These are phyloP conservation scores for Gila orcuttii DNA, from an alignment of 2,113 vertebrate species.

Conservation along the genomic window DNA sequence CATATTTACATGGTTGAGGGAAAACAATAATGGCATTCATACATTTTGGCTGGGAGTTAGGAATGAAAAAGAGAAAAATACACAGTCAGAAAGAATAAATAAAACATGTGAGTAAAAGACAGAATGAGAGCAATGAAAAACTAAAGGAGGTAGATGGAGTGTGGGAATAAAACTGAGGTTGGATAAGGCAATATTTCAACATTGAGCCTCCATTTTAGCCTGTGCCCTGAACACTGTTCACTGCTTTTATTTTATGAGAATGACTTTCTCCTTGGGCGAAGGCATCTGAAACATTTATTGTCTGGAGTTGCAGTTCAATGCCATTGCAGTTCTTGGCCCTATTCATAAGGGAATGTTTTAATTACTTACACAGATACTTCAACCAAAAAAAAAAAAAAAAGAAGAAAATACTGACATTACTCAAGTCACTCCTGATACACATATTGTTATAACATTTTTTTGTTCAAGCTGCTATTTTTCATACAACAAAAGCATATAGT, in stretches of 20 bases:
- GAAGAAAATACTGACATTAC: too few relatives aligned
- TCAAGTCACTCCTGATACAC: too few relatives aligned
- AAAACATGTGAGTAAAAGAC: not conserved
- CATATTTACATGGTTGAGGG: not conserved
- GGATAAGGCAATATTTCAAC: not conserved
- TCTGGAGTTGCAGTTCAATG: not conserved
- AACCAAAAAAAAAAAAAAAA: too few relatives aligned
- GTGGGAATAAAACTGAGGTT: not conserved
- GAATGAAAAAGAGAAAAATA: not conserved
- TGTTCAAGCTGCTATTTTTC: too few relatives aligned
- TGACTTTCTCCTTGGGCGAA: not conserved
- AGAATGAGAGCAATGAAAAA: not conserved
- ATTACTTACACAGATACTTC: too few relatives aligned
- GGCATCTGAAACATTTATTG: not conserved
- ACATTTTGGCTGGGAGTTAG: not conserved
- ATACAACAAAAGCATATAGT: too few relatives aligned
- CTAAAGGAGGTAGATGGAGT: not conserved
- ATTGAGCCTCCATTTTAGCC: not conserved
- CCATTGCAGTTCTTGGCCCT: not conserved
- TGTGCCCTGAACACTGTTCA: not conserved
- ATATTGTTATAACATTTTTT: too few relatives aligned
- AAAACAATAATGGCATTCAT: not conserved
- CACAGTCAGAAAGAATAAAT: not conserved
- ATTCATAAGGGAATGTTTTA: too few relatives aligned
- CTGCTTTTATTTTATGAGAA: not conserved